Evolutionary conservation across 2,113 vertebrate species (phyloP).

Genomic region (Ibidorhyncha struthersii): DNA sequence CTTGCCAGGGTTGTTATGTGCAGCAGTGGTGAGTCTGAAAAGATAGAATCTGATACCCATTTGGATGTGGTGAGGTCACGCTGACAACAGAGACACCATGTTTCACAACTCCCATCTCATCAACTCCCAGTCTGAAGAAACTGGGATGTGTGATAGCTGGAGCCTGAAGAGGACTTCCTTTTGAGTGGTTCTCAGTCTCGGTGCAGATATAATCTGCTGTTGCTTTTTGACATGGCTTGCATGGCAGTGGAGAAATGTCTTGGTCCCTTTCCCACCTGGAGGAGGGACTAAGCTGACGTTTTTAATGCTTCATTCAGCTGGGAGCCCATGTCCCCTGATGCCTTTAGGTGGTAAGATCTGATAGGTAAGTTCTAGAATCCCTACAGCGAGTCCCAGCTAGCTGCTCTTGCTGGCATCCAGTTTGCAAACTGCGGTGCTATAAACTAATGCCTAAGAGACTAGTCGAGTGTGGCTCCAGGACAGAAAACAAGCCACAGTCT

Average conservation of each 20-base stretch:
- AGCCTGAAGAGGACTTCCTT: not conserved
- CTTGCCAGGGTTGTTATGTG: not conserved
- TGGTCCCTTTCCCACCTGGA: not conserved
- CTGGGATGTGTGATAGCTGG: not conserved
- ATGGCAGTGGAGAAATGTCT: not conserved
- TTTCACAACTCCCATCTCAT: not conserved
- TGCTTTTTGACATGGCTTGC: not conserved
- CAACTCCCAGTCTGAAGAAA: not conserved
- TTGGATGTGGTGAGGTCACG: not conserved
- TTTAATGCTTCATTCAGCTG: not conserved
- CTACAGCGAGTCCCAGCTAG: not conserved
- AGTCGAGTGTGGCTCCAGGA: not conserved
- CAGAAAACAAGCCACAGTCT: slow-evolving; percentile 17
- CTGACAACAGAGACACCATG: not conserved
- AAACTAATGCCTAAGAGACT: not conserved
- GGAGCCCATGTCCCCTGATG: rapidly evolving
- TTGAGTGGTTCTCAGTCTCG: not conserved
- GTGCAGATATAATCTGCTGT: not conserved
- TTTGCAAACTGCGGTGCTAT: not conserved
- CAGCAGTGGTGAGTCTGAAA: not conserved
- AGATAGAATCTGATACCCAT: not conserved
- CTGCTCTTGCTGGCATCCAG: not conserved
- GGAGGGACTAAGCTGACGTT: not conserved
- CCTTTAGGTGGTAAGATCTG: not conserved
- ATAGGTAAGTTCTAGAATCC: not conserved